These are phyloP conservation scores for Thunnus albacares DNA, from an alignment of 2,797 vertebrate genomes.

Conservation along the genomic window DNA sequence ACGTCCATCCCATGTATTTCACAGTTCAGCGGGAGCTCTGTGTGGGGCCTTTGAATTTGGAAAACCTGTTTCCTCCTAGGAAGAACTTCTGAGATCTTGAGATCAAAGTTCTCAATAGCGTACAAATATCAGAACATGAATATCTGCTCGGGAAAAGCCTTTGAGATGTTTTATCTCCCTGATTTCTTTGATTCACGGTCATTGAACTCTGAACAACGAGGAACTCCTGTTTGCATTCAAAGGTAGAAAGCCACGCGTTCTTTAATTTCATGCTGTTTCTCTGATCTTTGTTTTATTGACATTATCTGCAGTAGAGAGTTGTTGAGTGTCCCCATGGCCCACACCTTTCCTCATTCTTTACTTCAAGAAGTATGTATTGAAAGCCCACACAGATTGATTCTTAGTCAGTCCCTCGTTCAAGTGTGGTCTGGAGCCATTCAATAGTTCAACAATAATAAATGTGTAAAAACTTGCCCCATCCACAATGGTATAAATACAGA, in stretches of 20 bases:
- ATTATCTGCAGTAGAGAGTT: conserved; percentile 4
- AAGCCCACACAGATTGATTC: not conserved
- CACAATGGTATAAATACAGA: conserved; percentile 71
- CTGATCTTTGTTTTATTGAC: conserved; percentile 52
- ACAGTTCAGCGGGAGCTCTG: conserved; percentile 47
- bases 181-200: conserved; percentile 69
- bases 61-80: conserved; percentile 73
- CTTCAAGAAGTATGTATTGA: not conserved
- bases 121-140: conserved; percentile 71
- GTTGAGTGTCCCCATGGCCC: conserved; percentile 17
- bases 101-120: conserved; percentile 69
- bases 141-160: conserved; percentile 48
- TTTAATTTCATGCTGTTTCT: conserved; percentile 54
- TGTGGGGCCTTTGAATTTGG: conserved; percentile 67
- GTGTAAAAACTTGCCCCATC: conserved; percentile 43
- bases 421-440: conserved; percentile 34
- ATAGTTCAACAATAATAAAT: conserved; percentile 38
- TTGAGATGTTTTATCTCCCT: conserved; percentile 68
- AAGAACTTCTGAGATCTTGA: conserved; percentile 69
- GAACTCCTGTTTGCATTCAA: conserved; percentile 54
- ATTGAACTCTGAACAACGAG: conserved; percentile 47
- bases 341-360: conserved; percentile 39
- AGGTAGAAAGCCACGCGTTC: conserved; percentile 36
- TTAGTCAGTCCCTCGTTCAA: not conserved
- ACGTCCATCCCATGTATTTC: conserved; percentile 37